Evolutionary conservation across 2,797 vertebrate species (phyloP), one percentile per base, ranked within the genome.

Genomic region (Gymnoscopelus microlampas): DNA sequence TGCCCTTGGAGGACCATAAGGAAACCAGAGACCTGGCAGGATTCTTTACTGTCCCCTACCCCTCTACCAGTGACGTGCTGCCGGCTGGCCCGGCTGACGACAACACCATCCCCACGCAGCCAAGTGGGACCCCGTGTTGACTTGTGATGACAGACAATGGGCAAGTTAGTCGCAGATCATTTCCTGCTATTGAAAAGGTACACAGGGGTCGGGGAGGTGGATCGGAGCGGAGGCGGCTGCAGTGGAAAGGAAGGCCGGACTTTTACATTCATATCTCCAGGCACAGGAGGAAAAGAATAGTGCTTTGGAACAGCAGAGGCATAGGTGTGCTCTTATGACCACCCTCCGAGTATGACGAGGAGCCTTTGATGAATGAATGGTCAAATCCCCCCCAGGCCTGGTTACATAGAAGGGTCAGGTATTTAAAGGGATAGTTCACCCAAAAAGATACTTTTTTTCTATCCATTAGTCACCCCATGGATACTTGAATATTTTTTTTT

Each of bases 181-280:
- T 94, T 95, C 94, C 94, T 95, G 92, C 92, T 93, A 93, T 94
- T 94, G 91, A 92, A 91, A 87, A 75, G 76, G 83, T 74, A 78
- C 84, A 73, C 76, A 74, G 71, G 82, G 82, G 77, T 23, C 12
- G 19, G 61, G 61, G 50, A 5, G 11, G 10, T 7, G 48, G 5
- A 55, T 8, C 15, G 10, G 60, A 24, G 32, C 24, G n/a, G 12
- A n/a, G 19, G 26, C 9, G 5, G 12, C 15, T 44, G 35, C 13
- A 19, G n/a, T 3, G 32, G 32, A 15, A 19, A n/a, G n/a, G 71
- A 79, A 83, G 73, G 76, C 19, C 60, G 72, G 35, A 66, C n/a
- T n/a, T 56, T 76, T 26, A 15, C 39, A 53, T 1, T 58, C n/a
- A 19, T 44, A 13, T 19, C 8, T 59, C 7, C 4, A 23, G 15